These are phyloP conservation scores for Adoxophyes honmai DNA, from an alignment of 1,140 invertebrate species.

Conservation along the genomic window DNA sequence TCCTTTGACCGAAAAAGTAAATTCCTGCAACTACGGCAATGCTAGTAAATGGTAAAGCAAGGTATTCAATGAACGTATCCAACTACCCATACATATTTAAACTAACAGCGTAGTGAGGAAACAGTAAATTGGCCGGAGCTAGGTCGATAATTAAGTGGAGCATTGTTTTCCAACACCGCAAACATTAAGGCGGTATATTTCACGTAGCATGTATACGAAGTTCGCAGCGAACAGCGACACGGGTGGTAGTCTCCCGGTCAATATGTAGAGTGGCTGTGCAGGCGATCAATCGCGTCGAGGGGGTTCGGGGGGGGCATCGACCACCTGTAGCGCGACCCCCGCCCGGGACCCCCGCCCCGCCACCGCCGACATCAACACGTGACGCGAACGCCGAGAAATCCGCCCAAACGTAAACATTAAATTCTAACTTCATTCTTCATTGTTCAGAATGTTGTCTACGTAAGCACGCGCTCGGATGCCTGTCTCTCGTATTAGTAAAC, in stretches of 20 bases:
- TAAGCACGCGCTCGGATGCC: constrained; percentile 60
- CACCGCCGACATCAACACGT: constrained; percentile 55
- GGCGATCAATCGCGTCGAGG: constrained; percentile 59
- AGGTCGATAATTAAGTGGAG: constrained; percentile 14
- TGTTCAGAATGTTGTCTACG: constrained; percentile 61
- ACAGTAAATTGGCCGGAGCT: neutral
- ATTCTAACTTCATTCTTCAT: constrained; percentile 74
- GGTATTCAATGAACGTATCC: no score
- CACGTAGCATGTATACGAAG: constrained; percentile 48
- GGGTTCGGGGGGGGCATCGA: constrained; percentile 24
- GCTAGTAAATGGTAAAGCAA: no score
- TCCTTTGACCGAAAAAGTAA: no score
- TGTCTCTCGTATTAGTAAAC: constrained; percentile 70
- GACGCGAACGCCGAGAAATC: constrained; percentile 69
- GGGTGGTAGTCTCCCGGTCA: constrained; percentile 65
- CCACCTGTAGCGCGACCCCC: constrained; percentile 62
- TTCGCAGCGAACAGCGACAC: constrained; percentile 56
- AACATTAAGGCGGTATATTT: constrained; percentile 28
- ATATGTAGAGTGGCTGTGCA: constrained; percentile 72
- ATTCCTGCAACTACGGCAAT: no score
- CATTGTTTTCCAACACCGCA: constrained; percentile 14
- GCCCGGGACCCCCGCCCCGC: constrained; percentile 18
- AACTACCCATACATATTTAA: neutral
- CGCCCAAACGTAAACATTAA: constrained; percentile 75
- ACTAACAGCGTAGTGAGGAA: neutral